Percentiles rank a stretch among this genome's conserved stretches.
Evolutionary conservation across 2,888 invertebrate genomes (phyloP).

Genomic region (Bedellia somnulentella): DNA sequence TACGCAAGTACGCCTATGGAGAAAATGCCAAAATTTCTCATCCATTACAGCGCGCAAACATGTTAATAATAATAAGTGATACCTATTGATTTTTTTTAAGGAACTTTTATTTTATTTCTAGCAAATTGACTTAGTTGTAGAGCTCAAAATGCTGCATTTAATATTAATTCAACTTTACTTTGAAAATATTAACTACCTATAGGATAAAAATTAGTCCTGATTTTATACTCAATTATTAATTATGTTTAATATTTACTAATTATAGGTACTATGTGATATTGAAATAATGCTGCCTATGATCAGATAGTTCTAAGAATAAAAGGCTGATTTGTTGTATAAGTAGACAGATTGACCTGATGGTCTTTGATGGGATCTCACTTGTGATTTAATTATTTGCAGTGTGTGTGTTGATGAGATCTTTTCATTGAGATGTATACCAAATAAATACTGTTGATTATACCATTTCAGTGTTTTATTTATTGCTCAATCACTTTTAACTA

Average conservation of each 20-base stretch:
- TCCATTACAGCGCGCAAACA: too few relatives aligned
- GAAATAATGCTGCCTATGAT: constrained; percentile 3
- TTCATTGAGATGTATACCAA: constrained; percentile 1
- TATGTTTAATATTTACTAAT: constrained; percentile 1
- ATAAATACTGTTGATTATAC: constrained; percentile 1
- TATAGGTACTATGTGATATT: constrained; percentile 2
- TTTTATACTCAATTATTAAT: constrained; percentile 1
- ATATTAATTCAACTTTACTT: neutral
- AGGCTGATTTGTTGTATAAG: constrained; percentile 1
- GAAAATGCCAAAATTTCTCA: too few relatives aligned
- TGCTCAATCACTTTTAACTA: constrained; percentile 1
- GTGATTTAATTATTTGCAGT: neutral
- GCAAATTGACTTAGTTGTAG: neutral
- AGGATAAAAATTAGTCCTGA: constrained; percentile 1
- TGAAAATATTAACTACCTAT: constrained; percentile 1
- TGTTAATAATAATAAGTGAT: constrained; percentile 1
- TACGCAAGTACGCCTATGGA: too few relatives aligned
- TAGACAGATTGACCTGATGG: constrained; percentile 1
- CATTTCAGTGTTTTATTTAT: constrained; percentile 1
- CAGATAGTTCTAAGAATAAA: constrained; percentile 3
- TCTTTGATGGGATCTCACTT: constrained; percentile 1
- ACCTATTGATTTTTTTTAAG: neutral
- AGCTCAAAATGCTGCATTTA: constrained; percentile 1
- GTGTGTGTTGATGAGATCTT: neutral
- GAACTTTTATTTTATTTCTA: constrained; percentile 1